A percentile compares a stretch with the other conserved stretches of the same genome.
These are phyloP conservation scores for Connochaetes taurinus DNA, from an alignment of 2,113 vertebrate species.

Conservation along the genomic window DNA sequence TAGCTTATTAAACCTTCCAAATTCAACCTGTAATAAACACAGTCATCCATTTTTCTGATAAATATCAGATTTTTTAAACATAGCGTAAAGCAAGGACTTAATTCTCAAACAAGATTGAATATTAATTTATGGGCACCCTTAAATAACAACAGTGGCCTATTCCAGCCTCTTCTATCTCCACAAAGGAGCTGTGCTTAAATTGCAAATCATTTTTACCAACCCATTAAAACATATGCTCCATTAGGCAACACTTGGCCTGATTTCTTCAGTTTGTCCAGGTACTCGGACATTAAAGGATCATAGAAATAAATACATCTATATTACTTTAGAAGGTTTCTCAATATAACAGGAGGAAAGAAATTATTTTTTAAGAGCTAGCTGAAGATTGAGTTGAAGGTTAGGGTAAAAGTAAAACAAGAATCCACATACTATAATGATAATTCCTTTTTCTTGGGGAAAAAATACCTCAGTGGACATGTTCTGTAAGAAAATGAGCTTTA, in stretches of 20 bases:
- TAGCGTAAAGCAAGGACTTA: slow-evolving; percentile 17
- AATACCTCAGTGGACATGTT: not conserved
- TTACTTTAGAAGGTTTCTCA: slow-evolving; percentile 20
- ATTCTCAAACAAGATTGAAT: slow-evolving; percentile 21
- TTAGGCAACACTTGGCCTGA: not conserved
- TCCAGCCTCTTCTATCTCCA: not conserved
- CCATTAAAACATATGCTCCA: not conserved
- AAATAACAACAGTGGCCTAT: not conserved
- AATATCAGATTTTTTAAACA: slow-evolving; percentile 26
- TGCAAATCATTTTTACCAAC: slow-evolving; percentile 37
- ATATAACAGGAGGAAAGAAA: not conserved
- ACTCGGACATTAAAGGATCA: not conserved
- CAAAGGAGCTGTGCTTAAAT: not conserved
- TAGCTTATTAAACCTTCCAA: slow-evolving; percentile 9
- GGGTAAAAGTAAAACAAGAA: not conserved
- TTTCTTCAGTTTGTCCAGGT: not conserved
- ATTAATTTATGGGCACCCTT: slow-evolving; percentile 14
- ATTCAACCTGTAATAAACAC: not conserved
- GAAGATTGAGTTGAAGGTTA: not conserved
- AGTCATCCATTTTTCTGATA: slow-evolving; percentile 25
- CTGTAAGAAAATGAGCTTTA: not conserved
- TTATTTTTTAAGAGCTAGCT: not conserved
- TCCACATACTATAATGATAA: not conserved
- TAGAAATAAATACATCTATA: not conserved
- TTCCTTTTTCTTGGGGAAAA: not conserved